phyloP scores from a whole-genome alignment of 2,113 vertebrate genomes.

The Callocephalon fimbriatum region DNA sequence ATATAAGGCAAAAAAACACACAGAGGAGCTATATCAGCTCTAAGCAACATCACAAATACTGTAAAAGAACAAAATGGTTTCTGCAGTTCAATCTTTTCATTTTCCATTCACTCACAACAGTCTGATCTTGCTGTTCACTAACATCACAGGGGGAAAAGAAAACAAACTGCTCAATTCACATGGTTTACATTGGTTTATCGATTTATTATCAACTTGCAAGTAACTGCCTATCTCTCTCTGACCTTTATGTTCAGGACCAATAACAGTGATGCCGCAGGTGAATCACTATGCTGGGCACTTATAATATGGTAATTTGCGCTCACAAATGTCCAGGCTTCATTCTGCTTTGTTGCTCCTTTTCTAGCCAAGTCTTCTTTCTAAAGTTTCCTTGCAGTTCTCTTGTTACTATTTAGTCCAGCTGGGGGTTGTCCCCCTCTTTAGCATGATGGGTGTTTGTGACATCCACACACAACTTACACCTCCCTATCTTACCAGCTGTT shows the following conservation, averaged over 20 bases:
- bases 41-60: not conserved
- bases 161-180: not conserved
- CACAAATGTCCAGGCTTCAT: fast-evolving
- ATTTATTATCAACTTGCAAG: not conserved
- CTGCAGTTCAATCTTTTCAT: not conserved
- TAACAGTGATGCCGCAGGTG: not conserved
- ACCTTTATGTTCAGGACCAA: fast-evolving
- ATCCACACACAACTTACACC: fast-evolving
- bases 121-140: not conserved
- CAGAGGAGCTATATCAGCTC: not conserved
- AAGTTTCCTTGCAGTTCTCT: not conserved
- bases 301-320: fast-evolving
- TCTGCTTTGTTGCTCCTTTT: not conserved
- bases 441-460: not conserved
- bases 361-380: not conserved
- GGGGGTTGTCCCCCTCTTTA: not conserved
- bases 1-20: not conserved
- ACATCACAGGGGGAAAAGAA: not conserved
- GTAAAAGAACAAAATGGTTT: not conserved
- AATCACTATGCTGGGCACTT: not conserved
- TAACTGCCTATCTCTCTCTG: not conserved
- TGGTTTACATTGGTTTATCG: not conserved
- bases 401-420: not conserved
- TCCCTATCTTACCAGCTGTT: not conserved
- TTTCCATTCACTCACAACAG: not conserved